phyloP scores from a whole-genome alignment of 2,113 vertebrate species.

The Scalopus aquaticus region DNA sequence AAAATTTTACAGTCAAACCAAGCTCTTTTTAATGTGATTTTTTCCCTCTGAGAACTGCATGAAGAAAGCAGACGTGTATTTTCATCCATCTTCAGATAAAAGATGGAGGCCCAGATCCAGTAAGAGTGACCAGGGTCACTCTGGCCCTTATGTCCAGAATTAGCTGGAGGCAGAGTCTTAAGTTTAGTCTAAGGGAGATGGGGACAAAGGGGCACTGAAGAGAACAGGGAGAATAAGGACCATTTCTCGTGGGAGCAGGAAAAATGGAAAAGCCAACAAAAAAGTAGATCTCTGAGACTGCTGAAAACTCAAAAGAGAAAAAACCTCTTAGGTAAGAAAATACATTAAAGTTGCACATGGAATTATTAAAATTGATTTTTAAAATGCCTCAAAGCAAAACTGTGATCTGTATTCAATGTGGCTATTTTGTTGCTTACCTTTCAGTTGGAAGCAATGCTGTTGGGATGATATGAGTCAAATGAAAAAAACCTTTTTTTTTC shows the following conservation, averaged over 20 bases:
- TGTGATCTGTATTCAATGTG: neutral
- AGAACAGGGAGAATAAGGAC: neutral
- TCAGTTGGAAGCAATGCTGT: neutral
- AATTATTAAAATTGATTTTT: conserved; percentile 23
- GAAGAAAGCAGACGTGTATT: neutral
- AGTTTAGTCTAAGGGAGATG: neutral
- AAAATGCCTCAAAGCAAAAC: neutral
- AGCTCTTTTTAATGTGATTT: neutral
- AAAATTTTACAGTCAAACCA: neutral
- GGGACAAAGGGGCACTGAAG: neutral
- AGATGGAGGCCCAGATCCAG: neutral
- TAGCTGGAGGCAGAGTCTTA: neutral
- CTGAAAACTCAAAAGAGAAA: neutral
- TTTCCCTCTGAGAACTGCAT: neutral
- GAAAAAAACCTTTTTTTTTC: neutral
- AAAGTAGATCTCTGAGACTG: neutral
- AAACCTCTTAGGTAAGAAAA: neutral
- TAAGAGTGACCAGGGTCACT: neutral
- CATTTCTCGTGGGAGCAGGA: neutral
- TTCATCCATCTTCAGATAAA: conserved; percentile 12
- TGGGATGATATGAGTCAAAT: conserved; percentile 24
- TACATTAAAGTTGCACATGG: neutral
- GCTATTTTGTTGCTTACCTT: conserved; percentile 35
- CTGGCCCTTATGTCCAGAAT: neutral
- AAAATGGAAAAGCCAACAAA: conserved; percentile 16